Evolutionary conservation across 2,888 invertebrate species (phyloP), one percentile per base, ranked within the genome.

Genomic region (Chymomyza procnemis): DNA sequence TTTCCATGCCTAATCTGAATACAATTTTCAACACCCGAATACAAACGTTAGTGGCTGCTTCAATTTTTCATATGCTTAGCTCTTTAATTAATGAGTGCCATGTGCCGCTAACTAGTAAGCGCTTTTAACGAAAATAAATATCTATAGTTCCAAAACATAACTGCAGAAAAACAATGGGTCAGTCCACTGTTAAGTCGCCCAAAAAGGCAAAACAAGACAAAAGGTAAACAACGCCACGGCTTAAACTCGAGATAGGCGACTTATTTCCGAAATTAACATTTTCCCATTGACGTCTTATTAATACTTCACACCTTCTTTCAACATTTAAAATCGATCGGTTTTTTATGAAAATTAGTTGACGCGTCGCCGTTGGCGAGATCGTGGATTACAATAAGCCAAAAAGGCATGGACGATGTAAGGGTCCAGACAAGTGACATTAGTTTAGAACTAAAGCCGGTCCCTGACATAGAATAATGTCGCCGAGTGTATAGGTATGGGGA

Each of bases 231-330:
- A 12, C n/a, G 60, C 16, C 30, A n/a, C n/a, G 18, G 55, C 18
- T 34, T 62, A 19, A 19, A 19, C 21, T 50, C 61, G 57, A 64
- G 66, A 74, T 6, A 60, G 63, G 64, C 61, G 19, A 26, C 66
- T 68, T 68, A 75, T 64, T 68, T 66, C 59, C 64, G 69, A 72
- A 75, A 85, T 87, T 87, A 85, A 85, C 85, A 82, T 87, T 87
- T 84, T 78, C 76, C 72, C 76, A 73, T 87, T 85, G 86, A 85
- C 81, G 71, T 86, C 88, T 88, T 88, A 84, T 85, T 88, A 88
- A 88, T 86, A 86, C 81, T 85, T 85, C 85, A 85, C 85, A 88
- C 85, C 85, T 85, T 81, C 76, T 74, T 73, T 69, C 75, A 71
- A 71, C 34, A 41, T 74, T 77, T 65, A 64, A 80, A 84, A 86